These are phyloP conservation scores for Nomada fucata DNA, from an alignment of 2,888 invertebrate species.

Conservation along the genomic window DNA sequence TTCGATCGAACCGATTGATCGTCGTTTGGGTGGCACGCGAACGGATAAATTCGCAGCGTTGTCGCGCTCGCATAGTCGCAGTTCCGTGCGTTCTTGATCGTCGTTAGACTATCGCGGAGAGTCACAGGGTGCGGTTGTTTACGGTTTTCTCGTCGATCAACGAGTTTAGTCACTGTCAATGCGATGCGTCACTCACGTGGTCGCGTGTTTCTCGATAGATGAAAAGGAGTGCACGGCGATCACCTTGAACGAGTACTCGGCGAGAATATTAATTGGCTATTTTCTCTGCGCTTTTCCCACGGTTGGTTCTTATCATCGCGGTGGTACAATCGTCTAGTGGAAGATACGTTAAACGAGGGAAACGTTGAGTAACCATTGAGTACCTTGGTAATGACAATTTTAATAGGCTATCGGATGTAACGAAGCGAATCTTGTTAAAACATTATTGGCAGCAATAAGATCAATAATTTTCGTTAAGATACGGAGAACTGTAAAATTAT, in stretches of 20 bases:
- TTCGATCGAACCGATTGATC: neutral
- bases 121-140: slow-evolving; percentile 78
- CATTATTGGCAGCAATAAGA: no score
- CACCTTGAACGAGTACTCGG: slow-evolving; percentile 40
- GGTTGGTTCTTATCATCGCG: neutral
- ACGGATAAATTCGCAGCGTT: slow-evolving; percentile 57
- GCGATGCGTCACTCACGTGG: slow-evolving; percentile 24
- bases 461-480: no score
- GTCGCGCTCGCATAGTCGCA: neutral
- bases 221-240: slow-evolving; percentile 37
- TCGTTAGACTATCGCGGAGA: slow-evolving; percentile 79
- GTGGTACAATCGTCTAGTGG: neutral
- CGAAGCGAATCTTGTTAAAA: no score
- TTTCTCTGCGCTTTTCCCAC: slow-evolving; percentile 41
- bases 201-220: slow-evolving; percentile 29
- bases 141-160: slow-evolving; percentile 54
- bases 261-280: slow-evolving; percentile 26
- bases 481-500: no score
- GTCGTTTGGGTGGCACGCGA: slow-evolving; percentile 57
- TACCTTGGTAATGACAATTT: no score
- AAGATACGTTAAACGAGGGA: neutral
- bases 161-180: slow-evolving; percentile 47
- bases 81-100: slow-evolving; percentile 76
- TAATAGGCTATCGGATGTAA: no score
- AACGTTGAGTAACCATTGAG: neutral